phyloP scores from a whole-genome alignment of 2,888 invertebrate genomes.

The Euspilapteryx auroguttella region DNA sequence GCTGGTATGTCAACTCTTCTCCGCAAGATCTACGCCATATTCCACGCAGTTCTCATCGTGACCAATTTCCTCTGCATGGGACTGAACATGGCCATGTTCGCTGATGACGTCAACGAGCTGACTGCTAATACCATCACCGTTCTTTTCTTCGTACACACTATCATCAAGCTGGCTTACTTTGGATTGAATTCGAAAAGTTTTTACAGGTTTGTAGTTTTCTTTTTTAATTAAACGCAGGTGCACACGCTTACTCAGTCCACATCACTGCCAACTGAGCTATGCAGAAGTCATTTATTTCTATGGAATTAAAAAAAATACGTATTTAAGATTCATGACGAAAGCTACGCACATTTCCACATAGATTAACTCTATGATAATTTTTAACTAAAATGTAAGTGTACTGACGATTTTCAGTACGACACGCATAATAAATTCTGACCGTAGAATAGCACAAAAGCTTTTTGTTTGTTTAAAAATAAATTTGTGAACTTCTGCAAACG shows the following conservation, averaged over 20 bases:
- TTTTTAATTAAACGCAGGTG: background rate
- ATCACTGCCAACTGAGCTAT: no score
- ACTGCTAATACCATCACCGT: slow-evolving; percentile 81
- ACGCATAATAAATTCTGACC: no score
- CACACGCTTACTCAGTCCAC: no score
- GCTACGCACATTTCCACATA: background rate
- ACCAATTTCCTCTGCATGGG: slow-evolving; percentile 65
- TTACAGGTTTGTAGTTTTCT: slow-evolving; percentile 60
- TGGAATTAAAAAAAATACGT: no score
- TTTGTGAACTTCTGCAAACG: no score
- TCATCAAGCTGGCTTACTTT: slow-evolving; percentile 75
- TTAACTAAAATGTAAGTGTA: no score
- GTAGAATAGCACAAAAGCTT: no score
- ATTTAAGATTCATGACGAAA: no score
- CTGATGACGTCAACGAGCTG: slow-evolving; percentile 73
- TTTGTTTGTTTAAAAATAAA: no score
- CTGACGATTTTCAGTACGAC: no score
- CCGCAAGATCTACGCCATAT: slow-evolving; percentile 61
- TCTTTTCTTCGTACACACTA: slow-evolving; percentile 76
- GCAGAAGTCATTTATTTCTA: no score
- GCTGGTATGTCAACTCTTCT: slow-evolving; percentile 53
- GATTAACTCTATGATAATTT: no score
- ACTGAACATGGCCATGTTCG: slow-evolving; percentile 70
- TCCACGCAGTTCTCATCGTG: slow-evolving; percentile 64
- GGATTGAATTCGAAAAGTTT: slow-evolving; percentile 73